A percentile compares a stretch with the other conserved stretches of the same genome.
Conservation (phyloP, 2,797 vertebrate genomes). For the Pseudocheirus occidentalis region DNA sequence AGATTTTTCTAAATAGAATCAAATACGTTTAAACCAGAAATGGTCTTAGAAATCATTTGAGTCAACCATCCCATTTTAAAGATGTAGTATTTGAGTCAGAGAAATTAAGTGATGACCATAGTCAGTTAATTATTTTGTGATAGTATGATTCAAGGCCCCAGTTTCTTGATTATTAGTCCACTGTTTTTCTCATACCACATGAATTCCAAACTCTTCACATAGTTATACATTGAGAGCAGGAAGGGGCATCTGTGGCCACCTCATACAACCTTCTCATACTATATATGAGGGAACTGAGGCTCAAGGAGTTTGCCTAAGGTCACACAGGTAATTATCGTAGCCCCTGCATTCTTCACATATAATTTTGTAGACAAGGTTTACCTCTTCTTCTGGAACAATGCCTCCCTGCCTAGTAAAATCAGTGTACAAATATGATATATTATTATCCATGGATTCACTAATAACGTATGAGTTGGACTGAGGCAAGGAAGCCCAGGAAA, state of each 20-base stretch:
- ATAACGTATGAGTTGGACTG: neutral
- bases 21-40: neutral
- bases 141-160: neutral
- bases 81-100: neutral
- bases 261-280: neutral
- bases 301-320: neutral
- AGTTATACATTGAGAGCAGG: neutral
- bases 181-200: neutral
- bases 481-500: neutral
- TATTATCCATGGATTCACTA: constrained; percentile 1
- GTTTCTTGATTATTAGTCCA: neutral
- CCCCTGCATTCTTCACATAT: neutral
- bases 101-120: neutral
- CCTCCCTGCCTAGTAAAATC: neutral
- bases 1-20: neutral
- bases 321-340: neutral
- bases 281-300: neutral
- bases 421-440: neutral
- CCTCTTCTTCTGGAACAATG: neutral
- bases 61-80: neutral
- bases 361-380: neutral
- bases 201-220: neutral
- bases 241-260: neutral
- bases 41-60: neutral
- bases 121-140: neutral